Conservation (phyloP, 2,888 invertebrate genomes). For the Anagyrus pseudococci region DNA sequence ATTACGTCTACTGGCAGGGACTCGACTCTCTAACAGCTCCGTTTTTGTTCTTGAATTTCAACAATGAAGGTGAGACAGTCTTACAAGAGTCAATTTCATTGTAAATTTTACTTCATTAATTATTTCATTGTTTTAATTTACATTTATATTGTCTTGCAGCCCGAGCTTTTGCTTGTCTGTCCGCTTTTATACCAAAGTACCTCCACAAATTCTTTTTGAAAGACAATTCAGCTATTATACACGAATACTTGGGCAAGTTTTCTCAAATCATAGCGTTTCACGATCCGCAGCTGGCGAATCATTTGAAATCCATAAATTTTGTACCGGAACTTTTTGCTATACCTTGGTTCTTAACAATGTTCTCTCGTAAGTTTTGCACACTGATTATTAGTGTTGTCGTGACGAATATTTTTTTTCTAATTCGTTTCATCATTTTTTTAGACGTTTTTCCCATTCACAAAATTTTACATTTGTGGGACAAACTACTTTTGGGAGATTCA, state of each 20-base stretch:
- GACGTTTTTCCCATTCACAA: constrained; percentile 98
- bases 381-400: neutral
- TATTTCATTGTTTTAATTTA: neutral
- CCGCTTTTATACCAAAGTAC: constrained; percentile 94
- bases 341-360: constrained; percentile 99
- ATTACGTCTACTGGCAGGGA: constrained; percentile 99
- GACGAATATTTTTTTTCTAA: constrained; percentile 28
- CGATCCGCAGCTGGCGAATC: constrained; percentile 90
- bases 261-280: constrained; percentile 95
- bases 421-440: constrained; percentile 59
- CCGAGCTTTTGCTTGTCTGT: constrained; percentile 92
- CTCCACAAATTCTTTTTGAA: constrained; percentile 96
- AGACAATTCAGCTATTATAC: constrained; percentile 95
- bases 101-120: constrained; percentile 4
- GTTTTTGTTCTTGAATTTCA: constrained; percentile 95
- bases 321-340: constrained; percentile 98
- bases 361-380: constrained; percentile 83
- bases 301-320: constrained; percentile 90
- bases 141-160: constrained; percentile 68
- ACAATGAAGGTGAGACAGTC: constrained; percentile 89
- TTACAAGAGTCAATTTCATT: constrained; percentile 36
- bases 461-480: constrained; percentile 98
- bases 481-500: constrained; percentile 88
- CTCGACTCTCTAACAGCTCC: constrained; percentile 97
- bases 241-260: constrained; percentile 97